These are phyloP conservation scores for Lithodes maja DNA, from an alignment of 2,888 invertebrate species.

Conservation along the genomic window DNA sequence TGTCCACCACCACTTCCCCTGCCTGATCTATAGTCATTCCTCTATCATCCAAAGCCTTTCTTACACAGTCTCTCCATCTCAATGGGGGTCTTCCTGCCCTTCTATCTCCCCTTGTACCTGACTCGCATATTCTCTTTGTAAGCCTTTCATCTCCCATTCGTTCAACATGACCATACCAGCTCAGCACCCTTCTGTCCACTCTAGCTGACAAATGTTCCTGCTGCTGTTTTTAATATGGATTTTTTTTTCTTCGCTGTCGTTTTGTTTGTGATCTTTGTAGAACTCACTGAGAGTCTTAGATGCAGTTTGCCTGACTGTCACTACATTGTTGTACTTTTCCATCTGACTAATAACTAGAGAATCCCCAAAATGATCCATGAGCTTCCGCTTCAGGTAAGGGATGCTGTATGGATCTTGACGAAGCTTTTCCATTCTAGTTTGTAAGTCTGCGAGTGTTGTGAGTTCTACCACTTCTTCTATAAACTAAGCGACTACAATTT, in stretches of 20 bases:
- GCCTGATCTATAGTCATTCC: no score
- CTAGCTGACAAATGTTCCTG: no score
- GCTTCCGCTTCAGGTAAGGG: constrained; percentile 27
- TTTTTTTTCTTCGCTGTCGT: constrained; percentile 25
- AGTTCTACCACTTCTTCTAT: not conserved
- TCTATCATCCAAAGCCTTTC: no score
- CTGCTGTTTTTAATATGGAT: constrained; percentile 5
- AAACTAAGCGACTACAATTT: constrained; percentile 6
- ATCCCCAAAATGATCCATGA: constrained; percentile 19
- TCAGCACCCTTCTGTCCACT: no score
- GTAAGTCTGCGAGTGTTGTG: constrained; percentile 12
- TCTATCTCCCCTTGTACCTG: no score
- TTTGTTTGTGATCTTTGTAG: constrained; percentile 17
- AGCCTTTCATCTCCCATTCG: no score
- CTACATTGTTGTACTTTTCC: constrained; percentile 15
- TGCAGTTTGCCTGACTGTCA: constrained; percentile 10
- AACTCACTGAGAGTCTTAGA: constrained; percentile 17
- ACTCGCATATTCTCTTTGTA: no score
- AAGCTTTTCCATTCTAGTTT: constrained; percentile 3
- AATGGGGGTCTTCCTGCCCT: no score
- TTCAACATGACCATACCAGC: no score
- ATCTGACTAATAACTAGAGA: constrained; percentile 21
- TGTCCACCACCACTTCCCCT: no score
- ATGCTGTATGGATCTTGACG: constrained; percentile 10
- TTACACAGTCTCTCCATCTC: no score